Evolutionary conservation across 2,113 vertebrate genomes (phyloP).

Genomic region (Limnothrissa miodon): DNA sequence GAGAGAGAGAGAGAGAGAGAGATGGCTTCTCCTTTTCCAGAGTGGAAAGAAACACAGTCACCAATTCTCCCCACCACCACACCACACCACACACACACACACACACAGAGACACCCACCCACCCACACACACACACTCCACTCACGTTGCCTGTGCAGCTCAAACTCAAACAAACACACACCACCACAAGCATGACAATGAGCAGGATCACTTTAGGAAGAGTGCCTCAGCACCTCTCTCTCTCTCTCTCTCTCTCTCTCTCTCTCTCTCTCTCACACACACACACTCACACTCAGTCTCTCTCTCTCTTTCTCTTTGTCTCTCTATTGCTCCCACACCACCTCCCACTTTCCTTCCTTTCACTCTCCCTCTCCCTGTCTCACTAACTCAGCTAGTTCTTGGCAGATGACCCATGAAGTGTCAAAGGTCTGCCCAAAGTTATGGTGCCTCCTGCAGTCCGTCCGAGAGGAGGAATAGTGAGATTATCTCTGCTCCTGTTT

Average conservation of each 20-base stretch:
- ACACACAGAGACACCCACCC: not conserved
- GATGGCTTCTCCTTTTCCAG: slow-evolving; percentile 66
- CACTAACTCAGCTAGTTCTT: not conserved
- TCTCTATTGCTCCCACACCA: no score
- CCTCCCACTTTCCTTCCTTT: slow-evolving; percentile 20
- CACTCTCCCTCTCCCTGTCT: slow-evolving; percentile 31
- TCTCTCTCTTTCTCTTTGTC: slow-evolving; percentile 31
- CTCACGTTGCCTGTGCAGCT: not conserved
- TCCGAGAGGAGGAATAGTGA: not conserved
- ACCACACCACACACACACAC: not conserved
- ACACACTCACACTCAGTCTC: slow-evolving; percentile 17
- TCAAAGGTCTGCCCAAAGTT: not conserved
- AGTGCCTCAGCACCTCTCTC: slow-evolving; percentile 24
- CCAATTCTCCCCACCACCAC: slow-evolving; percentile 40
- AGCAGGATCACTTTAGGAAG: slow-evolving; percentile 38
- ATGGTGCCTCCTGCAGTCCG: not conserved
- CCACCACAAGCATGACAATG: slow-evolving; percentile 42
- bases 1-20: slow-evolving; percentile 52
- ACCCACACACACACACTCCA: not conserved
- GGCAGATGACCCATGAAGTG: not conserved
- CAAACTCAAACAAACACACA: slow-evolving; percentile 11
- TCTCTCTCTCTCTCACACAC: not conserved
- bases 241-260: not conserved
- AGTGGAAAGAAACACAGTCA: slow-evolving; percentile 71
- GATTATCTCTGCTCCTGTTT: not conserved